A percentile compares a stretch with the other conserved stretches of the same genome.
phyloP scores from a whole-genome alignment of 1,140 invertebrate genomes.

The Ceratitis capitata region DNA sequence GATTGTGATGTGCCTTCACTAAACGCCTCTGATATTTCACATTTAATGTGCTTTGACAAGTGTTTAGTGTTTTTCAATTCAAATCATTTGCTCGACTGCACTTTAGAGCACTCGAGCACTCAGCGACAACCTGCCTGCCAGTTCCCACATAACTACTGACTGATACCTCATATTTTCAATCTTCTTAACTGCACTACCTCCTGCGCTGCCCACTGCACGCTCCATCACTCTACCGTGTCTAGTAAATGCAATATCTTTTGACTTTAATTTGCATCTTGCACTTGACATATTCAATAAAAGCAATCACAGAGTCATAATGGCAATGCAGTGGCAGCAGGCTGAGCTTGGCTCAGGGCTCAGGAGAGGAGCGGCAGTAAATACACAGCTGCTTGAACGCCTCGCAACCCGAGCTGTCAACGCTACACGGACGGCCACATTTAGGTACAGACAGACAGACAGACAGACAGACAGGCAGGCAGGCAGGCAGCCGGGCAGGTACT shows the following conservation, averaged over 20 bases:
- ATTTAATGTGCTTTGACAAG: constrained; percentile 37
- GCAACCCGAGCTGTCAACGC: constrained; percentile 29
- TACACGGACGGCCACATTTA: constrained; percentile 7
- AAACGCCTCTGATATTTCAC: constrained; percentile 30
- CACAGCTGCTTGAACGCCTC: background rate
- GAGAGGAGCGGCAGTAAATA: background rate
- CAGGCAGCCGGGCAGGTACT: background rate
- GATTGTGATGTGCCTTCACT: background rate
- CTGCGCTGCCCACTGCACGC: background rate
- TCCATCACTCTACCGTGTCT: background rate
- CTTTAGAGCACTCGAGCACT: constrained; percentile 19
- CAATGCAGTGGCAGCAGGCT: background rate
- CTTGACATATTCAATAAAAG: constrained; percentile 38
- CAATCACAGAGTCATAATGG: constrained; percentile 35
- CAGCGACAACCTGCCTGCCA: background rate
- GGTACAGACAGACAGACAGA: background rate
- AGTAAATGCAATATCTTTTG: background rate
- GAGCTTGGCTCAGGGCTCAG: background rate
- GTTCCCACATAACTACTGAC: constrained; percentile 23
- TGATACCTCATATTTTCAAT: background rate
- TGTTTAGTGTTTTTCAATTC: constrained; percentile 30
- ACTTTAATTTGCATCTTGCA: constrained; percentile 38
- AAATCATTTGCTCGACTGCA: constrained; percentile 31
- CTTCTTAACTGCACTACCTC: too few relatives aligned
- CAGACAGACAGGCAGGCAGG: background rate